These are phyloP conservation scores for Eurystomus gularis DNA, from an alignment of 2,113 vertebrate genomes.

Conservation along the genomic window DNA sequence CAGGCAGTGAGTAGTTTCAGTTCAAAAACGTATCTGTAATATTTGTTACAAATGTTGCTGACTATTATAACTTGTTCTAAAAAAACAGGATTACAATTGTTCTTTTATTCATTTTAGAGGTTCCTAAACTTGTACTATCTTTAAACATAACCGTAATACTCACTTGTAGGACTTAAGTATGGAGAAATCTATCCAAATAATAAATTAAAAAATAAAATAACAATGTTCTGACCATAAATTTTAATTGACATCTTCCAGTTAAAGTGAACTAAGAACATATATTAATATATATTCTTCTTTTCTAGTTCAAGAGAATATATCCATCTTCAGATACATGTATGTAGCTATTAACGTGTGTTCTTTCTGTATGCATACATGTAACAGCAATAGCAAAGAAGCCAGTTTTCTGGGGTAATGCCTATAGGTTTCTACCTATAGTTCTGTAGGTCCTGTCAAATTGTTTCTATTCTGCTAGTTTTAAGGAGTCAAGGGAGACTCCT, in stretches of 20 bases:
- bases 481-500: not conserved
- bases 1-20: not conserved
- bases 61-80: not conserved
- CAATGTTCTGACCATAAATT: not conserved
- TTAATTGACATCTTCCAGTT: not conserved
- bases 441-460: not conserved
- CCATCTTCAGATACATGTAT: not conserved
- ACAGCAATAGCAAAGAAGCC: not conserved
- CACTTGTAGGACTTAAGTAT: not conserved
- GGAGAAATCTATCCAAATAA: not conserved
- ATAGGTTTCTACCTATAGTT: not conserved
- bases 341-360: not conserved
- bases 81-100: not conserved
- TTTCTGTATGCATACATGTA: not conserved
- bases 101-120: not conserved
- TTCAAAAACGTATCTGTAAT: not conserved
- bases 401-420: not conserved
- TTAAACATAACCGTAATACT: not conserved
- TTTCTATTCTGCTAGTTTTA: not conserved
- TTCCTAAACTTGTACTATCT: not conserved
- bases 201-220: not conserved
- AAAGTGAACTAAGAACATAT: not conserved
- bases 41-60: not conserved
- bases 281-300: not conserved
- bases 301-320: not conserved